Conservation (phyloP, 2,113 vertebrate species). For the Calypte anna region DNA sequence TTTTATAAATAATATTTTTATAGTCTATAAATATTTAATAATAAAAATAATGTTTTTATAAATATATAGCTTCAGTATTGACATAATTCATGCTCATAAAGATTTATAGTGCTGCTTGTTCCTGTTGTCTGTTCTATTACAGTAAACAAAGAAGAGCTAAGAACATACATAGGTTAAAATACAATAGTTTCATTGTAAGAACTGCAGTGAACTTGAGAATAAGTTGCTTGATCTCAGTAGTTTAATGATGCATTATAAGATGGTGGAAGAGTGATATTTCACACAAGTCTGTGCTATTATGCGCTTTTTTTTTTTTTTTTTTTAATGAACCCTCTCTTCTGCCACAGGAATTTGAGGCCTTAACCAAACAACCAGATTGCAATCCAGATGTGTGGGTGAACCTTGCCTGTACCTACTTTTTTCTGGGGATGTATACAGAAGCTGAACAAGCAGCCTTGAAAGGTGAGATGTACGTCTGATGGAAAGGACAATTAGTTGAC, state of each 20-base stretch:
- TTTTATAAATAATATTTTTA: not conserved
- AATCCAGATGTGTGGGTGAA: constrained; percentile 91
- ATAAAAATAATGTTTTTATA: not conserved
- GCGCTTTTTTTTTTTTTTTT: not conserved
- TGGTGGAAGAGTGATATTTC: not conserved
- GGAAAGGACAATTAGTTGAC: not conserved
- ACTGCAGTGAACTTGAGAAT: not conserved
- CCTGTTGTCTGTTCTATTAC: not conserved
- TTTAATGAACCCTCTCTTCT: not conserved
- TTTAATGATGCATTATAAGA: not conserved
- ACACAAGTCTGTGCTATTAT: not conserved
- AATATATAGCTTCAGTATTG: not conserved
- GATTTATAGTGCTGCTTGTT: not conserved
- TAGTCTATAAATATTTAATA: not conserved
- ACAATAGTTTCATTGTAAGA: not conserved
- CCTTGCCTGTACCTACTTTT: constrained; percentile 91
- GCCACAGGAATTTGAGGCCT: constrained; percentile 87
- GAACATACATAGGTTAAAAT: not conserved
- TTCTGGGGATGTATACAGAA: constrained; percentile 94
- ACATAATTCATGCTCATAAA: not conserved
- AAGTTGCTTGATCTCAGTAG: not conserved
- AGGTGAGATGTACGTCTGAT: constrained; percentile 74
- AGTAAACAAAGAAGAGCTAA: not conserved
- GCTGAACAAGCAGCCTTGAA: constrained; percentile 92
- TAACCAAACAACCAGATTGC: constrained; percentile 81